These are phyloP conservation scores for Anolis sagrei DNA, from an alignment of 2,113 vertebrate genomes.

Conservation along the genomic window DNA sequence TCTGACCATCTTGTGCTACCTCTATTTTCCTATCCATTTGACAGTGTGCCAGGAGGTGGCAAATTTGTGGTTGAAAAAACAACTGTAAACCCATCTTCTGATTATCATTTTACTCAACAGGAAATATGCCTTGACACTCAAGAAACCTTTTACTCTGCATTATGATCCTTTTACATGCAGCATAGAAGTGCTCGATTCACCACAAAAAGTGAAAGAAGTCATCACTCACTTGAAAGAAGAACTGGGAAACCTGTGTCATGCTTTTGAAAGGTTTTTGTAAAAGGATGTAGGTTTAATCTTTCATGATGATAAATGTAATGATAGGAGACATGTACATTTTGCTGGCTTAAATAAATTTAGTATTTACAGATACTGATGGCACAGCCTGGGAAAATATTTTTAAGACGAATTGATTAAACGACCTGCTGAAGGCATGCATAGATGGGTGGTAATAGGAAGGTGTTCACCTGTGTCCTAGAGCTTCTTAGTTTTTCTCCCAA, in stretches of 20 bases:
- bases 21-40: neutral
- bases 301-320: neutral
- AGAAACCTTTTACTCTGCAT: slow-evolving; percentile 78
- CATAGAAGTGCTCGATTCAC: slow-evolving; percentile 77
- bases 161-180: slow-evolving; percentile 81
- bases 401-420: no score
- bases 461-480: no score
- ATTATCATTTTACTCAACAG: slow-evolving; percentile 61
- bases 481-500: no score
- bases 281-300: neutral
- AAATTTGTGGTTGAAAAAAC: no score
- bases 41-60: no score
- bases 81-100: neutral
- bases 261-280: slow-evolving; percentile 79
- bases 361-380: neutral
- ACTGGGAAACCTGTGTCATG: slow-evolving; percentile 76
- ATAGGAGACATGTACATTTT: neutral
- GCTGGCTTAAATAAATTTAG: neutral
- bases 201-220: slow-evolving; percentile 77
- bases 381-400: no score
- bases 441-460: no score
- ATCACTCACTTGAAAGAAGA: slow-evolving; percentile 77
- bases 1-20: neutral
- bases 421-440: no score
- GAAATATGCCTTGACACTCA: slow-evolving; percentile 77